A percentile compares a stretch with the other conserved stretches of the same genome.
Evolutionary conservation across 2,888 invertebrate species (phyloP).

Genomic region (Boloria selene): DNA sequence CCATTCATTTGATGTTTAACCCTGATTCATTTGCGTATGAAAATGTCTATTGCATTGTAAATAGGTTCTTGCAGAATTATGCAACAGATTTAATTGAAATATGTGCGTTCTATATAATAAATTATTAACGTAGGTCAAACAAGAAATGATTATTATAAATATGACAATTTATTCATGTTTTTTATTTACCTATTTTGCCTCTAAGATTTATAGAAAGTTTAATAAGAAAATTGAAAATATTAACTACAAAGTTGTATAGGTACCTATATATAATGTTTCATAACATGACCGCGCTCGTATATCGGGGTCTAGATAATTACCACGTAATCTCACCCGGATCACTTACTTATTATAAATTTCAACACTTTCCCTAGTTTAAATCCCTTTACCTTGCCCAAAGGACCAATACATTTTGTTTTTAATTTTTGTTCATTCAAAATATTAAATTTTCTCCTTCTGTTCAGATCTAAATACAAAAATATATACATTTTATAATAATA

Average conservation of each 20-base stretch:
- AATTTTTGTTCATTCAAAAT: no score
- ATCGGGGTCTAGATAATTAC: constrained; percentile 22
- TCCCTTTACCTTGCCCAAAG: background rate
- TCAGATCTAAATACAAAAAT: no score
- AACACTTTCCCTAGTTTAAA: constrained; percentile 8
- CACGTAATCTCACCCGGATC: constrained; percentile 26
- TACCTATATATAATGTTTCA: constrained; percentile 7
- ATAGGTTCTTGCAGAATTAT: background rate
- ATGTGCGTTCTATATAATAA: background rate
- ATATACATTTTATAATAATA: no score
- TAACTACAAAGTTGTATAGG: constrained; percentile 9
- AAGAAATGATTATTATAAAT: background rate
- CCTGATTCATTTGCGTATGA: constrained; percentile 34
- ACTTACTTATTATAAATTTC: constrained; percentile 28
- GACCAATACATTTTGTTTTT: no score
- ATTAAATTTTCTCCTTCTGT: no score
- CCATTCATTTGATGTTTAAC: constrained; percentile 52
- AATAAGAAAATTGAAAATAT: background rate
- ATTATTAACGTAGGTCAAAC: background rate
- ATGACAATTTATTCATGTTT: no score
- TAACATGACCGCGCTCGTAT: constrained; percentile 17
- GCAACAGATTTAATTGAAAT: background rate
- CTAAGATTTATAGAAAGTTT: no score
- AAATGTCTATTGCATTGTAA: background rate
- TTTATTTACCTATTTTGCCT: no score